Evolutionary conservation across 1,140 invertebrate genomes (phyloP).

Genomic region (Bombus cullumanus): DNA sequence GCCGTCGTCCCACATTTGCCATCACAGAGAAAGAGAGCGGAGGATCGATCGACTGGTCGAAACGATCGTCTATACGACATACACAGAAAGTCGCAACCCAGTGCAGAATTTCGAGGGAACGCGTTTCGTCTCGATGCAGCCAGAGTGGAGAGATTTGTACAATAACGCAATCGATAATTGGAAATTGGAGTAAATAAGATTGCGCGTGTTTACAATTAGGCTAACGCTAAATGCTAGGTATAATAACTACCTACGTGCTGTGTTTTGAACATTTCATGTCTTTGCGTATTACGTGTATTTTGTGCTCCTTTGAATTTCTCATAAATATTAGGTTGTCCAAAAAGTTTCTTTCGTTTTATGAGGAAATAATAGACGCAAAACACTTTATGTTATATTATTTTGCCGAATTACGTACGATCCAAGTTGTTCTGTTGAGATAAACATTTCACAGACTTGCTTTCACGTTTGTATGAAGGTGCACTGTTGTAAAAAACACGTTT

Average conservation of each 20-base stretch:
- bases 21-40: neutral
- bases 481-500: too few species aligned
- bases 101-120: neutral
- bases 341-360: too few species aligned
- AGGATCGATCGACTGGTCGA: slow-evolving; percentile 39
- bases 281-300: neutral
- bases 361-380: too few species aligned
- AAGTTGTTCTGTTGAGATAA: too few species aligned
- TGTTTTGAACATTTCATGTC: too few species aligned
- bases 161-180: neutral
- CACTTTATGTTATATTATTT: too few species aligned
- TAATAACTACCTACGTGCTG: too few species aligned
- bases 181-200: neutral
- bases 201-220: neutral
- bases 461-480: too few species aligned
- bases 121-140: neutral
- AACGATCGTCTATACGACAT: neutral
- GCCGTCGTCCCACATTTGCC: slow-evolving; percentile 37
- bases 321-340: too few species aligned
- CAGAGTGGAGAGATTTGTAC: neutral
- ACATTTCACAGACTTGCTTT: too few species aligned
- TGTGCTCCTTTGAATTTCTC: neutral
- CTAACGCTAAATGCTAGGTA: neutral
- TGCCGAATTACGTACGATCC: too few species aligned
- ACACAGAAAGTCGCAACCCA: neutral